phyloP scores from a whole-genome alignment of 2,113 vertebrate species.

The Andinoacara biseriatus region DNA sequence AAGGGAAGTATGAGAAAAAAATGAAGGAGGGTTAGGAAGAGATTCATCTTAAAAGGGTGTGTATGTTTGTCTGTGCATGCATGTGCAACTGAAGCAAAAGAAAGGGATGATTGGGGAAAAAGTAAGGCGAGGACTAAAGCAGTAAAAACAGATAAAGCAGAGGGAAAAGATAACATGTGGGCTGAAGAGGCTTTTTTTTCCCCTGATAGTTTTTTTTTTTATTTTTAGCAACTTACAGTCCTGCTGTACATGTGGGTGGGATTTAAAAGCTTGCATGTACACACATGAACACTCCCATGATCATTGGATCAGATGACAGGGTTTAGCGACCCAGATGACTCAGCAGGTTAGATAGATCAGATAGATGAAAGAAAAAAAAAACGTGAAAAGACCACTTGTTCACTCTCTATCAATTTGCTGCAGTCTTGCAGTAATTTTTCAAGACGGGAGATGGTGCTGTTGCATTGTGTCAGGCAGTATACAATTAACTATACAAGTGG shows the following conservation, averaged over 20 bases:
- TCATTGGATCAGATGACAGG: constrained; percentile 11
- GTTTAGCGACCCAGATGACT: constrained; percentile 36
- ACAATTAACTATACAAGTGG: constrained; percentile 7
- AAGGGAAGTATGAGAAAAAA: constrained; percentile 21
- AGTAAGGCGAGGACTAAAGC: background rate
- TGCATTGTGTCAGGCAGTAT: constrained; percentile 30
- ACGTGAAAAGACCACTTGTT: constrained; percentile 41
- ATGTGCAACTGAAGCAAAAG: background rate
- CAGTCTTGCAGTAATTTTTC: constrained; percentile 49
- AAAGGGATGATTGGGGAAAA: background rate
- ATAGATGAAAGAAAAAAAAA: background rate
- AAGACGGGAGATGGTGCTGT: constrained; percentile 67
- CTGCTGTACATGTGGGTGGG: background rate
- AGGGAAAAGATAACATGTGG: background rate
- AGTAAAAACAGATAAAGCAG: background rate
- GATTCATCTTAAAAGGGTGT: background rate
- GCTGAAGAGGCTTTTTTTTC: background rate
- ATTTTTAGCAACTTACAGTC: background rate
- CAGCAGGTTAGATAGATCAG: constrained; percentile 26
- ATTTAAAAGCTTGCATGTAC: background rate
- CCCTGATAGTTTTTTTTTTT: background rate
- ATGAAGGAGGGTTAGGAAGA: background rate
- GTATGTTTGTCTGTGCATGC: background rate
- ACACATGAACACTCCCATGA: background rate
- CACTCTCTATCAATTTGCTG: constrained; percentile 50